Conservation (phyloP, 2,797 vertebrate genomes). For the Pempheris klunzingeri region DNA sequence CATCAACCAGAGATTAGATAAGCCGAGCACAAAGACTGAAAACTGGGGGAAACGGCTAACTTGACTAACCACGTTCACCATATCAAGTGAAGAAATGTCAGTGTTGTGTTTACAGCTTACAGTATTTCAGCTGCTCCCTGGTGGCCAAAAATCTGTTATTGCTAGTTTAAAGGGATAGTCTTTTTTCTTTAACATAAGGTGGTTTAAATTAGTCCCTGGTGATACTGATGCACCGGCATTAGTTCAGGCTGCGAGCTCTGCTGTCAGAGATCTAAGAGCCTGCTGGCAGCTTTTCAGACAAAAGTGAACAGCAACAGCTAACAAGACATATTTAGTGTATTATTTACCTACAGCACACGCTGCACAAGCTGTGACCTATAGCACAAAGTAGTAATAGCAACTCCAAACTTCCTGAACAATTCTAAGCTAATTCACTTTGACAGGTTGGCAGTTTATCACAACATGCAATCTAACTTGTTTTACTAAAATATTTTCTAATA, state of each 20-base stretch:
- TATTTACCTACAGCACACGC: slow-evolving; percentile 9
- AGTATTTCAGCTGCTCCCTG: not conserved
- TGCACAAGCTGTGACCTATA: not conserved
- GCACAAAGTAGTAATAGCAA: not conserved
- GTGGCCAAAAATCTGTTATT: slow-evolving; percentile 13
- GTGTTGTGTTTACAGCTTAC: not conserved
- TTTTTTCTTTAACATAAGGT: not conserved
- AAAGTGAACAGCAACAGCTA: slow-evolving; percentile 3
- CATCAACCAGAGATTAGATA: not conserved
- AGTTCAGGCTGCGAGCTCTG: not conserved
- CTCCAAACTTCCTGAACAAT: not conserved
- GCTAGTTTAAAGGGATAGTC: not conserved
- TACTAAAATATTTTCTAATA: not conserved
- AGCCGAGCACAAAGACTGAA: not conserved
- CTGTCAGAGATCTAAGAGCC: slow-evolving; percentile 21
- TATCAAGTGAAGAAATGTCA: not conserved
- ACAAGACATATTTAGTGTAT: not conserved
- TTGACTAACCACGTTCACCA: not conserved
- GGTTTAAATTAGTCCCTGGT: slow-evolving; percentile 33
- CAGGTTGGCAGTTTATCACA: no score
- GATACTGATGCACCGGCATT: slow-evolving; percentile 17
- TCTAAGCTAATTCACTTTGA: not conserved
- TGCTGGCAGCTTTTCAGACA: slow-evolving; percentile 30
- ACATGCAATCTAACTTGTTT: no score
- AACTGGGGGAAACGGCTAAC: no score